Evolutionary conservation across 1,140 invertebrate genomes (phyloP).

Genomic region (Meloidogyne chitwoodi): DNA sequence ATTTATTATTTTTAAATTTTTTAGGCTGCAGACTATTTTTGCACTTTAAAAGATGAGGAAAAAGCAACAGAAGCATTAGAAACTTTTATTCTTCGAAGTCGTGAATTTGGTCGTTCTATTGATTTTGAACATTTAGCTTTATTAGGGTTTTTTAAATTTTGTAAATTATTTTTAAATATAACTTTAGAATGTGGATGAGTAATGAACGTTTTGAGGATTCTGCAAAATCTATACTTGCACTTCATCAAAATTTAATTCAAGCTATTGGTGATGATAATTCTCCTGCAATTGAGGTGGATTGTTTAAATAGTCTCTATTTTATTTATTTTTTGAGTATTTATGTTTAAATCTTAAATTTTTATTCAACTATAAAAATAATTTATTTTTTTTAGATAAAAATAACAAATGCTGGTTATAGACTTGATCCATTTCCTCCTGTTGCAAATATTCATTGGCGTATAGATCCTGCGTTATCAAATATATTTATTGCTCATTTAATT

Average conservation of each 20-base stretch:
- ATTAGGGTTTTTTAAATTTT: conserved; percentile 19
- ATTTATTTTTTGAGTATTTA: conserved; percentile 11
- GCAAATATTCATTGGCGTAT: conserved; percentile 23
- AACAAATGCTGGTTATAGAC: conserved; percentile 31
- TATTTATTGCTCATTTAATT: conserved; percentile 38
- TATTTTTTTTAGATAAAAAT: conserved; percentile 32
- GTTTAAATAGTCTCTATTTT: too few species aligned
- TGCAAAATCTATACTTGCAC: conserved; percentile 50
- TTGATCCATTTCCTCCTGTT: conserved; percentile 42
- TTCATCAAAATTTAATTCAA: conserved; percentile 32
- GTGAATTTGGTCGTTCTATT: conserved; percentile 39
- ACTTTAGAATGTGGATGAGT: conserved; percentile 42
- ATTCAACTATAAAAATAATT: too few species aligned
- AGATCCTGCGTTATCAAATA: conserved; percentile 23
- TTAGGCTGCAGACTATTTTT: conserved; percentile 54
- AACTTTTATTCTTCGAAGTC: conserved; percentile 46
- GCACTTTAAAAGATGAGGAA: conserved; percentile 52
- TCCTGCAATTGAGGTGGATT: conserved; percentile 24
- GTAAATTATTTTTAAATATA: background rate
- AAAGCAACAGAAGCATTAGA: conserved; percentile 52
- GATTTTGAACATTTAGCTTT: conserved; percentile 39
- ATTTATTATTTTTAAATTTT: background rate
- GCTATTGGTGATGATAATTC: conserved; percentile 24
- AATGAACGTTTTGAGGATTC: conserved; percentile 33
- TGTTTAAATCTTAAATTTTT: too few species aligned